These are phyloP conservation scores for Cervus canadensis DNA, from an alignment of 2,113 vertebrate species.

Conservation along the genomic window DNA sequence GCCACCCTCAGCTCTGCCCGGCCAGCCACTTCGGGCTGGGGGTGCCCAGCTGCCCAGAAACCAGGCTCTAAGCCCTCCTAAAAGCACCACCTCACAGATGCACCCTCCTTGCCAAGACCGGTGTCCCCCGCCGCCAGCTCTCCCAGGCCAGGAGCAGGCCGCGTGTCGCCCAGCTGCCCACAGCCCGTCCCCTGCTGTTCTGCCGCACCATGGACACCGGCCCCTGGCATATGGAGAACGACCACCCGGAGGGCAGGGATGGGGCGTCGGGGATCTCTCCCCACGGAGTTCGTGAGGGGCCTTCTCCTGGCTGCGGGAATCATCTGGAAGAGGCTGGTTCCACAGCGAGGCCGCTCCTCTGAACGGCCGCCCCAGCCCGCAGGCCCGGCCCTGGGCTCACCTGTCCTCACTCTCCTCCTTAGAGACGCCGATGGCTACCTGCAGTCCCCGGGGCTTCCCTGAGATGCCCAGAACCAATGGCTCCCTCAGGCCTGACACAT, in stretches of 20 bases:
- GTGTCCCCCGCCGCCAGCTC: too few species aligned
- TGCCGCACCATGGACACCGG: not conserved
- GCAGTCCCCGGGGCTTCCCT: slow-evolving; percentile 83
- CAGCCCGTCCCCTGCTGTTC: not conserved
- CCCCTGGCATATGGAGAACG: too few species aligned
- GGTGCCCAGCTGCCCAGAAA: not conserved
- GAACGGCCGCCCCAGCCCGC: accelerated
- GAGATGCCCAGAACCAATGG: slow-evolving; percentile 86
- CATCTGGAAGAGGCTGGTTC: not conserved
- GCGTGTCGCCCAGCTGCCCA: not conserved
- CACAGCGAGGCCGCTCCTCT: accelerated
- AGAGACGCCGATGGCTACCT: slow-evolving; percentile 82
- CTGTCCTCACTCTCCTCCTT: slow-evolving; percentile 52
- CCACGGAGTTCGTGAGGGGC: not conserved
- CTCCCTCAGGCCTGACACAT: slow-evolving; percentile 85
- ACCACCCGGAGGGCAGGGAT: not conserved
- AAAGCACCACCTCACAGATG: not conserved
- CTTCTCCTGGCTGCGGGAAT: not conserved
- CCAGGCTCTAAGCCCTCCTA: not conserved
- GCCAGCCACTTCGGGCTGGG: not conserved
- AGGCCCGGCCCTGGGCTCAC: slow-evolving; percentile 23
- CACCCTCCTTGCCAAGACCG: not conserved
- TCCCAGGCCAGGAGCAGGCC: not conserved
- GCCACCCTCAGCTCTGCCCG: not conserved
- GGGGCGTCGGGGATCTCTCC: accelerated